These are phyloP conservation scores for Ferrisia virgata DNA, from an alignment of 2,888 invertebrate genomes.

Conservation along the genomic window DNA sequence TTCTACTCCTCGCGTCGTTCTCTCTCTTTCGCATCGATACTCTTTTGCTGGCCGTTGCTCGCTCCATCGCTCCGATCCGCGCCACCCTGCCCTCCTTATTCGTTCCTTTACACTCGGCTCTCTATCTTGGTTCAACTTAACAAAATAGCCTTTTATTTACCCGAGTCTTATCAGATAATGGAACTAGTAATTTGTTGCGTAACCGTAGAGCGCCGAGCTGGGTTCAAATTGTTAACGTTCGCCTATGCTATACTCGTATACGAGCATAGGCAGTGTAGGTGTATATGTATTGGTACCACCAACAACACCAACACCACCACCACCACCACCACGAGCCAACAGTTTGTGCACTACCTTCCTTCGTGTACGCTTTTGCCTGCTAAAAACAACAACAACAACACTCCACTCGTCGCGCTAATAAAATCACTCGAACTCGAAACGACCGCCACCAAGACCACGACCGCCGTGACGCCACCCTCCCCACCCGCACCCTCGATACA, in stretches of 20 bases:
- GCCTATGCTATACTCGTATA: too few species aligned
- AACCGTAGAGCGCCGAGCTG: not conserved
- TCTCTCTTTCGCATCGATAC: not conserved
- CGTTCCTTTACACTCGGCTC: too few species aligned
- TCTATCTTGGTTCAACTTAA: not conserved
- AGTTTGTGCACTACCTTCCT: not conserved
- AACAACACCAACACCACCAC: too few species aligned
- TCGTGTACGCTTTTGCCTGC: not conserved
- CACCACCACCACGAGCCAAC: conserved; percentile 11
- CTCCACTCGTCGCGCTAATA: not conserved
- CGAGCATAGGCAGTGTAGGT: not conserved
- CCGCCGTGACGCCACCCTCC: too few species aligned
- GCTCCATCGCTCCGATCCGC: too few species aligned
- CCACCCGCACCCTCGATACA: not conserved
- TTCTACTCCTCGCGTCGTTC: not conserved
- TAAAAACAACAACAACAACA: not conserved
- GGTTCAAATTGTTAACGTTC: not conserved
- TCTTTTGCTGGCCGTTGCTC: not conserved
- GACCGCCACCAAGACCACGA: not conserved
- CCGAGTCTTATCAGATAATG: conserved; percentile 13
- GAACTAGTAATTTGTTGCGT: conserved; percentile 17
- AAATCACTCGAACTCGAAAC: not conserved
- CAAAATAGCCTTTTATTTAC: conserved; percentile 17
- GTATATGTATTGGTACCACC: too few species aligned
- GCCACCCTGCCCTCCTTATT: too few species aligned